phyloP scores from a whole-genome alignment of 2,888 invertebrate genomes.

The Salpingus planirostris region DNA sequence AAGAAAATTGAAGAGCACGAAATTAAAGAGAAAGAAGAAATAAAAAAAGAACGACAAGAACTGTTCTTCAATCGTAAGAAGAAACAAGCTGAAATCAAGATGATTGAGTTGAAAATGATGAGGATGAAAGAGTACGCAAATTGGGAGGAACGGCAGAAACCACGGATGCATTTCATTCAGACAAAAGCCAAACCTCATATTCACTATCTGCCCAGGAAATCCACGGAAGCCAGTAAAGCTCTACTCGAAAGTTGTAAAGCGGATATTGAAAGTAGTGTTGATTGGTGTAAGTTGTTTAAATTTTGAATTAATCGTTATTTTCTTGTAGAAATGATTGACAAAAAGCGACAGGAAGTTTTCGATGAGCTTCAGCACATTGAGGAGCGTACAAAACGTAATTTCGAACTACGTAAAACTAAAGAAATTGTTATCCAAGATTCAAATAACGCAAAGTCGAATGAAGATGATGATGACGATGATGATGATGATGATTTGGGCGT shows the following conservation, averaged over 20 bases:
- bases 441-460: constrained; percentile 6
- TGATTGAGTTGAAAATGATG: constrained; percentile 83
- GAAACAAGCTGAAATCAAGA: constrained; percentile 80
- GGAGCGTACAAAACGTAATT: constrained; percentile 41
- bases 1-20: constrained; percentile 90
- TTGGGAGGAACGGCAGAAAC: constrained; percentile 75
- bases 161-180: constrained; percentile 72
- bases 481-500: constrained; percentile 5
- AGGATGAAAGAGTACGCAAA: constrained; percentile 79
- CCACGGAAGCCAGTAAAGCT: constrained; percentile 60
- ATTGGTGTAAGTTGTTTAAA: constrained; percentile 4
- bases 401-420: constrained; percentile 26
- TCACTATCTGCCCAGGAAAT: constrained; percentile 78
- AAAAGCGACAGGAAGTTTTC: constrained; percentile 53
- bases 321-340: constrained; percentile 51
- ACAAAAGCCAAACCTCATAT: constrained; percentile 81
- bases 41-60: constrained; percentile 73
- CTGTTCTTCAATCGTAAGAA: constrained; percentile 77
- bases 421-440: too few species aligned
- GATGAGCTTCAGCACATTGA: constrained; percentile 59
- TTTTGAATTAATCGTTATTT: constrained; percentile 12
- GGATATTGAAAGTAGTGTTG: constrained; percentile 54
- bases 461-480: constrained; percentile 4
- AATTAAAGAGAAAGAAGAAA: constrained; percentile 74
- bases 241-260: constrained; percentile 55